Percentiles rank a stretch among this genome's conserved stretches.
These are phyloP conservation scores for Choristoneura rosaceana DNA, from an alignment of 2,888 invertebrate genomes.

Conservation along the genomic window DNA sequence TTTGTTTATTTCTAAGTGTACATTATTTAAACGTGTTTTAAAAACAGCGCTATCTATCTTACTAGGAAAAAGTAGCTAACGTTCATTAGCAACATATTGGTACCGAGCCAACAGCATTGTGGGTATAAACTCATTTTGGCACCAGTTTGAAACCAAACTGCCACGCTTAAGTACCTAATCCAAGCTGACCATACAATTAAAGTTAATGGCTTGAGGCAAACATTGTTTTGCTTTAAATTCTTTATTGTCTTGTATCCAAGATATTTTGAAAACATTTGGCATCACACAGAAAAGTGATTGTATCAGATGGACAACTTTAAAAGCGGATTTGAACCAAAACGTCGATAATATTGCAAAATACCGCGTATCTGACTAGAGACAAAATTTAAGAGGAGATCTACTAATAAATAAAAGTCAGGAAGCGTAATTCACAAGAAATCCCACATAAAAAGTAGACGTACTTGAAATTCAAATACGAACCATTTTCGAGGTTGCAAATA, in stretches of 20 bases:
- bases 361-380: too few relatives aligned
- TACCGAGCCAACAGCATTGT: constrained; percentile 37
- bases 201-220: constrained; percentile 20
- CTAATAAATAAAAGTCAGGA: too few relatives aligned
- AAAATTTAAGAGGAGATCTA: too few relatives aligned
- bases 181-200: constrained; percentile 31
- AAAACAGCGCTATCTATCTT: neutral
- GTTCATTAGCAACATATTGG: constrained; percentile 30
- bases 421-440: too few relatives aligned
- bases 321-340: too few relatives aligned
- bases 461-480: too few relatives aligned
- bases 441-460: too few relatives aligned
- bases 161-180: constrained; percentile 36
- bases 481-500: too few relatives aligned
- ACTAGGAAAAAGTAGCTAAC: neutral
- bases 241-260: neutral
- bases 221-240: neutral
- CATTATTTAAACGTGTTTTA: neutral
- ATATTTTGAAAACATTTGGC: too few relatives aligned
- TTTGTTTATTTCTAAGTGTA: neutral
- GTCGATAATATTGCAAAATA: too few relatives aligned
- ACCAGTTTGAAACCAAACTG: constrained; percentile 32
- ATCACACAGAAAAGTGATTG: too few relatives aligned
- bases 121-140: constrained; percentile 38
- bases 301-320: too few relatives aligned